Evolutionary conservation across 2,888 invertebrate species (phyloP), one percentile per base, ranked within the genome.

Genomic region (Salpingus planirostris): DNA sequence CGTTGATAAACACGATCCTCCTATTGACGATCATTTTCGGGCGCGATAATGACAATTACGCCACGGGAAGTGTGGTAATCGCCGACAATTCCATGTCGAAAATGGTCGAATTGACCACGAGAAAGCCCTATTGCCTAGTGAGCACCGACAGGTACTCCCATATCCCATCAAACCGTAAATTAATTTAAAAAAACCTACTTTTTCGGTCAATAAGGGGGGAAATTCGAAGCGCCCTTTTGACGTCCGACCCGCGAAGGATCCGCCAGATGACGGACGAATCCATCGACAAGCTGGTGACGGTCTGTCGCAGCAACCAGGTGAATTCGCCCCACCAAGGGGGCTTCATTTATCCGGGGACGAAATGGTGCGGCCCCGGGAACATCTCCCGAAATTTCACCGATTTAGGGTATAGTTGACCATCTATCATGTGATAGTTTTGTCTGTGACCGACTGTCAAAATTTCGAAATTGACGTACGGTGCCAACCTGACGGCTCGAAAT

Each of bases 341-440:
- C n/a, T 73, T 74, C 48, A 71, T 72, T 18, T 74, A 72, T 52
- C 75, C 77, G 31, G 84, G 83, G 2, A 85, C 85, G 0, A 81
- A 82, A 54, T 85, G 84, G 82, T 85, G 84, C 55, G 84, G 84
- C 1, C 76, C 78, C 27, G 84, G 71, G 67, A 75, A 71, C 37
- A 61, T 69, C 8, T 81, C 84, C 1, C 50, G 53, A 2, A 70
- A 73, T 44, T 76, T 72, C 50, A 67, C 74, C 15, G 82, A 83
- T 40, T 59, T 83, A 37, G 84, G 84, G n/a, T n/a, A n/a, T n/a
- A n/a, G n/a, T n/a, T n/a, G n/a, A n/a, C n/a, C n/a, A n/a, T n/a
- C n/a, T n/a, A n/a, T n/a, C n/a, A n/a, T n/a, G n/a, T n/a, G n/a
- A n/a, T n/a, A n/a, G n/a, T n/a, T n/a, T n/a, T n/a, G n/a, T n/a